These are phyloP conservation scores for Aphodius sticticus DNA, from an alignment of 2,888 invertebrate species.

Conservation along the genomic window DNA sequence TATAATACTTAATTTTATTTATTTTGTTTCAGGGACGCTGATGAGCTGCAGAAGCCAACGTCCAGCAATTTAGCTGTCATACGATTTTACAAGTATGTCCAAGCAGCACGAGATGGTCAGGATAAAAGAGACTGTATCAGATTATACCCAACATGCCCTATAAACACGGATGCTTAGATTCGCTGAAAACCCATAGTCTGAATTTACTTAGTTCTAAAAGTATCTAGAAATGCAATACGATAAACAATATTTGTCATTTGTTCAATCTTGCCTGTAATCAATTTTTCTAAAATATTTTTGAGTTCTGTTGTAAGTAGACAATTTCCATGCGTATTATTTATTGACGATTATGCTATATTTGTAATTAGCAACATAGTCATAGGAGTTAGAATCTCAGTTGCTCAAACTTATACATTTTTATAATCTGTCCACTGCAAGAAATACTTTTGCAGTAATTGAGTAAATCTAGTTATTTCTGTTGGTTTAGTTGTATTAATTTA, in stretches of 20 bases:
- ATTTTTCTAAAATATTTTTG: not conserved
- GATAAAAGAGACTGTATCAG: constrained; percentile 78
- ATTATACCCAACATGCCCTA: constrained; percentile 73
- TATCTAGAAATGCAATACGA: not conserved
- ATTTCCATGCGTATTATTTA: not conserved
- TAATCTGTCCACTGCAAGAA: not conserved
- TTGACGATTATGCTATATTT: not conserved
- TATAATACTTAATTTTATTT: too few relatives aligned
- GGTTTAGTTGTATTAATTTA: constrained; percentile 22
- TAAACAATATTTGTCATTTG: not conserved
- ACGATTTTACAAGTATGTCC: constrained; percentile 79
- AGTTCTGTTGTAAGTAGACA: constrained; percentile 21
- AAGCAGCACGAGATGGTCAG: constrained; percentile 84
- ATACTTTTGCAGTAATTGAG: not conserved
- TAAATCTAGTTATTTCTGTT: constrained; percentile 18
- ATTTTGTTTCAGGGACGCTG: constrained; percentile 72
- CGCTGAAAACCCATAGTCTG: constrained; percentile 7
- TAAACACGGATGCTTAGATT: constrained; percentile 66
- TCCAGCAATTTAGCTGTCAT: constrained; percentile 74
- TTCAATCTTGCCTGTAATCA: not conserved
- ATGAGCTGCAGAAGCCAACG: constrained; percentile 74
- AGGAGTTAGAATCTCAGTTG: not conserved
- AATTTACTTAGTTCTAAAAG: not conserved
- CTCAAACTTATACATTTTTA: not conserved
- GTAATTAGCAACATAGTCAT: not conserved